A percentile compares a stretch with the other conserved stretches of the same genome.
Conservation (phyloP, 2,113 vertebrate genomes). For the Nettapus auritus region DNA sequence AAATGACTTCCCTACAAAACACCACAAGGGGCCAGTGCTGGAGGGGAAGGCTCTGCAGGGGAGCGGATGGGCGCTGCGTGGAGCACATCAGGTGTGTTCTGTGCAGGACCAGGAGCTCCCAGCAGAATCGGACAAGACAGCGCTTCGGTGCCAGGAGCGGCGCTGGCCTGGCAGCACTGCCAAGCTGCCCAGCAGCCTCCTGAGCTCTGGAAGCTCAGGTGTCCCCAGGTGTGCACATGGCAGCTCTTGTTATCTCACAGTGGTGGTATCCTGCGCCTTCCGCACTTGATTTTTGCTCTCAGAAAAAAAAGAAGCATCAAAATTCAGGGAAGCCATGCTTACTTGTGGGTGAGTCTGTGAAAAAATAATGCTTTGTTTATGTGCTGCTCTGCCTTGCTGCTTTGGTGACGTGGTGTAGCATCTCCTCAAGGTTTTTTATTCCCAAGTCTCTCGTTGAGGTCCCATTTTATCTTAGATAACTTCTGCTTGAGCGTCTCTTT, state of each 20-base stretch:
- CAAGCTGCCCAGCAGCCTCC: not conserved
- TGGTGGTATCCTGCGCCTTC: slow-evolving; percentile 8
- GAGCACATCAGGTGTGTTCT: not conserved
- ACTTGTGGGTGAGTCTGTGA: not conserved
- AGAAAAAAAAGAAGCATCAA: not conserved
- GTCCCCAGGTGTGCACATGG: not conserved
- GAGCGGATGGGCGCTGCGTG: not conserved
- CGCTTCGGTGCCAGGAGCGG: fast-evolving
- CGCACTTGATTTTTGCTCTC: not conserved
- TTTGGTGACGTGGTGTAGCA: not conserved
- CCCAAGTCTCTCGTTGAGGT: not conserved
- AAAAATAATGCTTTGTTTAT: not conserved
- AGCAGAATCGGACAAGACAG: not conserved
- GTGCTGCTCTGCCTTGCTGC: fast-evolving
- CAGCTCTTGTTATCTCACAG: not conserved
- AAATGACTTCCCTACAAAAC: not conserved
- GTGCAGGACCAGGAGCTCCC: not conserved
- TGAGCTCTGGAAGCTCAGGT: slow-evolving; percentile 26
- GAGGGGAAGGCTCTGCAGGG: not conserved
- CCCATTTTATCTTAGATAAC: not conserved
- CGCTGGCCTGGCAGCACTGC: not conserved
- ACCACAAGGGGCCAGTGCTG: too few relatives aligned
- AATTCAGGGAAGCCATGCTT: not conserved
- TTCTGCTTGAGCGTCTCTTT: not conserved
- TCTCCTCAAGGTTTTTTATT: not conserved